phyloP scores from a whole-genome alignment of 2,113 vertebrate genomes.

The Cichladusa arquata region DNA sequence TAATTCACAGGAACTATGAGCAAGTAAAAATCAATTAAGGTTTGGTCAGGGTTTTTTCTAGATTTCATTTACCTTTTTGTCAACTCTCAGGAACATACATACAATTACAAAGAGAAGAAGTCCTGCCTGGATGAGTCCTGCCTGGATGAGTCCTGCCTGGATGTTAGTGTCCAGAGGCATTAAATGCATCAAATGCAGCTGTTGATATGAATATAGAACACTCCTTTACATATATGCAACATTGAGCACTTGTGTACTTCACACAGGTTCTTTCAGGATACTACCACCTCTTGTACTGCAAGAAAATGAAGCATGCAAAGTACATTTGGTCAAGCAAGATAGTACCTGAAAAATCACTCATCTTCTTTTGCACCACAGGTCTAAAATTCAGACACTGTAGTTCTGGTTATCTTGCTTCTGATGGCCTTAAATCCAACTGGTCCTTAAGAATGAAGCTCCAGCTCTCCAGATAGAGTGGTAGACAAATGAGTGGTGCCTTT shows the following conservation, averaged over 20 bases:
- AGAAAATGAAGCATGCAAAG: not conserved
- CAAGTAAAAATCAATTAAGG: not conserved
- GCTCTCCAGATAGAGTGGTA: not conserved
- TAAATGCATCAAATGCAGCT: not conserved
- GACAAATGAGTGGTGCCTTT: not conserved
- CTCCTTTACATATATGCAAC: not conserved
- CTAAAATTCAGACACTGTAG: not conserved
- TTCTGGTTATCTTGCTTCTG: not conserved
- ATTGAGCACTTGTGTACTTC: not conserved
- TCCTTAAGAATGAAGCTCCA: not conserved
- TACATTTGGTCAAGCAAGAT: not conserved
- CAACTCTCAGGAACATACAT: constrained; percentile 30
- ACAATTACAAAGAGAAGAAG: constrained; percentile 13
- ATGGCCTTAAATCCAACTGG: not conserved
- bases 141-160: constrained; percentile 30
- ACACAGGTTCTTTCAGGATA: not conserved
- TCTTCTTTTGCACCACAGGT: not conserved
- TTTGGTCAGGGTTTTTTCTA: not conserved
- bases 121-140: constrained; percentile 44
- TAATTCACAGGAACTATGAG: not conserved
- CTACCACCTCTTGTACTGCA: not conserved
- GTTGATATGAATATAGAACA: not conserved
- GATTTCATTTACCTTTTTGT: constrained; percentile 59
- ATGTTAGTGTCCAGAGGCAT: not conserved
- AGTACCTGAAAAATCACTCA: not conserved